A percentile compares a stretch with the other conserved stretches of the same genome.
phyloP scores from a whole-genome alignment of 2,888 invertebrate species.

The Microctonus hyperodae region DNA sequence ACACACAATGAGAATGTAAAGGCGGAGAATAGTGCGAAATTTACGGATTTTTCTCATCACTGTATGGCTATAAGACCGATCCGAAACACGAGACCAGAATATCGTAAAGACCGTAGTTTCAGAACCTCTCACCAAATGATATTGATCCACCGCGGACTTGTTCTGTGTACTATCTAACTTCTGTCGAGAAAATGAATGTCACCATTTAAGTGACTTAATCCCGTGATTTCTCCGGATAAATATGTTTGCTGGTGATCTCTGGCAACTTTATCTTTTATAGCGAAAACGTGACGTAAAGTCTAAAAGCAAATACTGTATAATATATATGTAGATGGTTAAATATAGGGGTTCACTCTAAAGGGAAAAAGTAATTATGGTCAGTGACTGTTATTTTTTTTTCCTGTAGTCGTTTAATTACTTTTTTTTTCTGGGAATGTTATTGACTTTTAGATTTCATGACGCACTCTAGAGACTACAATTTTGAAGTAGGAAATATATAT shows the following conservation, averaged over 20 bases:
- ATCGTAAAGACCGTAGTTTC: constrained; percentile 11
- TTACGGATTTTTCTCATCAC: constrained; percentile 11
- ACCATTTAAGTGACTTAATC: constrained; percentile 13
- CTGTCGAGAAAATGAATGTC: background rate
- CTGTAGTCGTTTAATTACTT: no score
- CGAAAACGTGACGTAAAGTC: background rate
- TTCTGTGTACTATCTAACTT: background rate
- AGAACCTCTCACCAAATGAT: constrained; percentile 15
- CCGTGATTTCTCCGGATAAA: constrained; percentile 9
- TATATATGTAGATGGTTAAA: no score
- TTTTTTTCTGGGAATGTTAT: no score
- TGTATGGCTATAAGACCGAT: constrained; percentile 6
- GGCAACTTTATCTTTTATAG: background rate
- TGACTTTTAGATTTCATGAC: constrained; percentile 10
- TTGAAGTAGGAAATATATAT: background rate
- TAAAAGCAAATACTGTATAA: background rate
- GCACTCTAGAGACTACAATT: constrained; percentile 3
- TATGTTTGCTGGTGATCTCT: background rate
- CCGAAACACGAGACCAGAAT: constrained; percentile 16
- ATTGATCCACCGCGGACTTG: constrained; percentile 6
- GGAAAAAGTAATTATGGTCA: background rate
- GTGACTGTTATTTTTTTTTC: background rate
- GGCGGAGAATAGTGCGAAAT: constrained; percentile 3
- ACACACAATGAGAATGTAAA: background rate
- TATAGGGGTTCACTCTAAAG: background rate